These are phyloP conservation scores for Taphrorychus bicolor DNA, from an alignment of 2,888 invertebrate genomes.

Conservation along the genomic window DNA sequence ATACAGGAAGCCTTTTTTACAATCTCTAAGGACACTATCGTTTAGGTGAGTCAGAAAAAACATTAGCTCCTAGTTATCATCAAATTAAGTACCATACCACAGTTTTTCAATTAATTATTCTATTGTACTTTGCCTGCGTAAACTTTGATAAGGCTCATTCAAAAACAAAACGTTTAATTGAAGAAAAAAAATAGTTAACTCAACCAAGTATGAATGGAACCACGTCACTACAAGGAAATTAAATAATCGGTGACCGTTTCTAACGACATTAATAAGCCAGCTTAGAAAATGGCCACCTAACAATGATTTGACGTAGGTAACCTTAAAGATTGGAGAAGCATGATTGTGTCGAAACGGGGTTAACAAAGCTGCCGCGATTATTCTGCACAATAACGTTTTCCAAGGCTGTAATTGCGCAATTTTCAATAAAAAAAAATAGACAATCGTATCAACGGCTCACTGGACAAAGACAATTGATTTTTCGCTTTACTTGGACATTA, in stretches of 20 bases:
- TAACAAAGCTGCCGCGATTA: neutral
- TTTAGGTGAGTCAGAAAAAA: too few relatives aligned
- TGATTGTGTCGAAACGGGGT: neutral
- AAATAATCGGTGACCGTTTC: too few relatives aligned
- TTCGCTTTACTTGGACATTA: neutral
- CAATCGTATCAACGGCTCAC: slow-evolving; percentile 9
- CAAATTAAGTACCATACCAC: too few relatives aligned
- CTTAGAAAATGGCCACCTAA: neutral
- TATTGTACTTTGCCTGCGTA: too few relatives aligned
- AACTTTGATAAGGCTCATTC: too few relatives aligned
- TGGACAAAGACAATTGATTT: slow-evolving; percentile 1
- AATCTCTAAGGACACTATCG: too few relatives aligned
- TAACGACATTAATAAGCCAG: neutral
- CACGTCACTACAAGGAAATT: neutral
- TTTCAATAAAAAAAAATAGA: slow-evolving; percentile 4
- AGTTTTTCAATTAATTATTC: too few relatives aligned
- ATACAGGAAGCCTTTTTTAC: too few relatives aligned
- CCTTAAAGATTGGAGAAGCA: neutral
- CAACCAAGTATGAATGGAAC: neutral
- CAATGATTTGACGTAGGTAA: neutral
- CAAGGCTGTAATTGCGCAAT: slow-evolving; percentile 13
- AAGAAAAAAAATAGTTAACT: neutral
- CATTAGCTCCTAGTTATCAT: too few relatives aligned
- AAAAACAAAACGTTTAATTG: too few relatives aligned
- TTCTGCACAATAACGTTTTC: slow-evolving; percentile 7